Evolutionary conservation across 2,797 vertebrate species (phyloP).

Genomic region (Gymnocypris eckloni): DNA sequence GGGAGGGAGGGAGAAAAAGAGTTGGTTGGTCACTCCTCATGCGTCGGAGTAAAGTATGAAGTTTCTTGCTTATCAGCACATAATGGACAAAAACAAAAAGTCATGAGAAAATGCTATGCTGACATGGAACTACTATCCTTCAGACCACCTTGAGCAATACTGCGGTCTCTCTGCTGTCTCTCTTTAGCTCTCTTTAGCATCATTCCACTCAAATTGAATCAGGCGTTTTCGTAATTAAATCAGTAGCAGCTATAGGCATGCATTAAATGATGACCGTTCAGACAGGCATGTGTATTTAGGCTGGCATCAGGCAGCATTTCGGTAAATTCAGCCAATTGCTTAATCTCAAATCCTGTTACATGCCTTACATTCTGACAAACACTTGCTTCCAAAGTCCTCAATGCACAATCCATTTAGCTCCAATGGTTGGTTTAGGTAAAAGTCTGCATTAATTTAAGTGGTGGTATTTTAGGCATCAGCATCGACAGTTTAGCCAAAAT

Average conservation of each 20-base stretch:
- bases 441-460: background rate
- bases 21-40: conserved; percentile 36
- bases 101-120: background rate
- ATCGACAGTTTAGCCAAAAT: background rate
- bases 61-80: background rate
- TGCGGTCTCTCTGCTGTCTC: no score
- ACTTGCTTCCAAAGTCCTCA: conserved; percentile 32
- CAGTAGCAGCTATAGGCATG: background rate
- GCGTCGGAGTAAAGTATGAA: background rate
- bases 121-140: background rate
- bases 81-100: background rate
- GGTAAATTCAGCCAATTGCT: conserved; percentile 8
- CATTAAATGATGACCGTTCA: background rate
- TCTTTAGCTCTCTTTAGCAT: background rate
- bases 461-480: conserved; percentile 5
- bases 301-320: conserved; percentile 30
- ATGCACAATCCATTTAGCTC: conserved; percentile 10
- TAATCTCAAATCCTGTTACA: conserved; percentile 41
- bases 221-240: background rate
- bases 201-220: conserved; percentile 30
- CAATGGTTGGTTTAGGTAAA: background rate
- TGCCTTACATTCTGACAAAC: conserved; percentile 28
- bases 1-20: conserved; percentile 2
- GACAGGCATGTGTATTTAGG: conserved; percentile 10
- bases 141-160: background rate